phyloP scores from a whole-genome alignment of 2,113 vertebrate species.

The Pelobates fuscus region DNA sequence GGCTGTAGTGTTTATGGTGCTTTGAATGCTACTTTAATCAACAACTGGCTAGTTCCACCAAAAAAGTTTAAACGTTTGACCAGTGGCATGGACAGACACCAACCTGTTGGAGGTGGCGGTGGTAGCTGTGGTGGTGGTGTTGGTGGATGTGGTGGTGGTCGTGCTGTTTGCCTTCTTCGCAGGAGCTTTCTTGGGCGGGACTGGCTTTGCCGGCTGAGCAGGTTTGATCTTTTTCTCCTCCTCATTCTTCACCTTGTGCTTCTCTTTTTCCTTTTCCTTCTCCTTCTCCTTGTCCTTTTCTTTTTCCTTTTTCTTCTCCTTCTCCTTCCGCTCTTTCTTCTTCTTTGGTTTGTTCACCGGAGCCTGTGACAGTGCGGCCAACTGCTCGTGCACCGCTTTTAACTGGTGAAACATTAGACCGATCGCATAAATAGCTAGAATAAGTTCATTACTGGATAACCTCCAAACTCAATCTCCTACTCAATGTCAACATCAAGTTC shows the following conservation, averaged over 20 bases:
- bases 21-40: too few species aligned
- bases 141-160: slow-evolving; percentile 73
- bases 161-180: slow-evolving; percentile 87
- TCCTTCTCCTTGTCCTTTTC: slow-evolving; percentile 78
- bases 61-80: too few species aligned
- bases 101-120: slow-evolving; percentile 63
- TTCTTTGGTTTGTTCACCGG: slow-evolving; percentile 88
- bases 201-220: slow-evolving; percentile 74
- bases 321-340: slow-evolving; percentile 90
- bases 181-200: slow-evolving; percentile 84
- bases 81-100: slow-evolving; percentile 8
- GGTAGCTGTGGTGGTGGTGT: slow-evolving; percentile 60
- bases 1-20: too few species aligned
- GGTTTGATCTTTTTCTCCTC: slow-evolving; percentile 88
- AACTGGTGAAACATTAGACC: slow-evolving; percentile 66
- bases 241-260: slow-evolving; percentile 76
- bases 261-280: slow-evolving; percentile 75
- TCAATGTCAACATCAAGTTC: too few species aligned
- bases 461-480: too few species aligned
- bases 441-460: too few species aligned
- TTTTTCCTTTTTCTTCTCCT: slow-evolving; percentile 76
- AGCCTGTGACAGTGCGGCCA: slow-evolving; percentile 82
- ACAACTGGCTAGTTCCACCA: too few species aligned
- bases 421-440: neutral
- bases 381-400: slow-evolving; percentile 86